Evolutionary conservation across 2,888 invertebrate species (phyloP).

Genomic region (Drosophila tripunctata): DNA sequence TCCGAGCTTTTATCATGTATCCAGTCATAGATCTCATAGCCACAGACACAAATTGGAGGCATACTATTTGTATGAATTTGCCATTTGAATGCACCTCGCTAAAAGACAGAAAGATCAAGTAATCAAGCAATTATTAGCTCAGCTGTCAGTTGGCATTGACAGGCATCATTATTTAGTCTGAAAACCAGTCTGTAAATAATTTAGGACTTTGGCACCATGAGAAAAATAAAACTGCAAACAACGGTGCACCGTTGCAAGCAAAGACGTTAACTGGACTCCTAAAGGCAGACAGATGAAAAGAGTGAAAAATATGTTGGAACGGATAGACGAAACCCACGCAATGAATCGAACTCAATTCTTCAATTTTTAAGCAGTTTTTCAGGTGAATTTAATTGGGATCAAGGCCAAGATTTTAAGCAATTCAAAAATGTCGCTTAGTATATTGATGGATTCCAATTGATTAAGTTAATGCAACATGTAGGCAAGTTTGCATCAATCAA

Average conservation of each 20-base stretch:
- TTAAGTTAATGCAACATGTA: slow-evolving; percentile 38
- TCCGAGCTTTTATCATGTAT: too few species aligned
- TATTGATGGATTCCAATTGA: slow-evolving; percentile 74
- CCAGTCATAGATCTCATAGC: neutral
- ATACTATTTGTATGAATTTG: slow-evolving; percentile 12
- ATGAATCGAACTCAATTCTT: neutral
- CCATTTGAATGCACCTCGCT: slow-evolving; percentile 20
- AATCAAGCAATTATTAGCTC: slow-evolving; percentile 60
- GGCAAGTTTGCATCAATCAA: slow-evolving; percentile 44
- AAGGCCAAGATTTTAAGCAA: slow-evolving; percentile 42
- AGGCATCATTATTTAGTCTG: slow-evolving; percentile 62
- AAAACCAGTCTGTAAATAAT: slow-evolving; percentile 58
- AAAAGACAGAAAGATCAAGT: slow-evolving; percentile 8
- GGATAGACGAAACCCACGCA: neutral
- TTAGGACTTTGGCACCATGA: slow-evolving; percentile 57
- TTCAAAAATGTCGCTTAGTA: slow-evolving; percentile 74
- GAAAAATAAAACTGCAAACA: slow-evolving; percentile 30
- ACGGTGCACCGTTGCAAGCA: neutral
- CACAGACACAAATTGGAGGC: neutral
- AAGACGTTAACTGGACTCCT: slow-evolving; percentile 32
- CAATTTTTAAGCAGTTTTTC: slow-evolving; percentile 18
- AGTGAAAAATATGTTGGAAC: neutral
- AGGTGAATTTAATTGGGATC: slow-evolving; percentile 15
- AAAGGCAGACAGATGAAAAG: neutral
- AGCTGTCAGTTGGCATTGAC: slow-evolving; percentile 56